Conservation (phyloP, 2,888 invertebrate species). For the Lepidochrysops patricia region DNA sequence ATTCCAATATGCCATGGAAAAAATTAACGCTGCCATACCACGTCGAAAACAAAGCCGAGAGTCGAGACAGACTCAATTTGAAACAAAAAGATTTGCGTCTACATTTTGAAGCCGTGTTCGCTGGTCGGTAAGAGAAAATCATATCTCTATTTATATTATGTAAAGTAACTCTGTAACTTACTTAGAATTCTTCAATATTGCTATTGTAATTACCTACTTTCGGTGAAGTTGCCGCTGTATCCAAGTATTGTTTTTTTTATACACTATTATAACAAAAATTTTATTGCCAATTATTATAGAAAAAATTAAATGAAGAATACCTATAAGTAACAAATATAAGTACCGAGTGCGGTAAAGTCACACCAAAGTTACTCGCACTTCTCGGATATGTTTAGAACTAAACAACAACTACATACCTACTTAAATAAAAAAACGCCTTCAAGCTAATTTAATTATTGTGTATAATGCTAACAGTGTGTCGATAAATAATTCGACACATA, state of each 20-base stretch:
- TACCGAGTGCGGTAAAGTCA: background rate
- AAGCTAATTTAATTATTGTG: background rate
- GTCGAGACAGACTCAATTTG: background rate
- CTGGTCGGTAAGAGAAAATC: no score
- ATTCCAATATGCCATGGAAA: conserved; percentile 9
- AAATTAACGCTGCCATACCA: background rate
- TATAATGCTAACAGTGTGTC: background rate
- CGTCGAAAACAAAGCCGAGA: background rate
- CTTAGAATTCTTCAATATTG: no score
- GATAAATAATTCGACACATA: background rate
- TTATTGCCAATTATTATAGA: no score
- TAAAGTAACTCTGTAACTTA: no score
- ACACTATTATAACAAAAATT: no score
- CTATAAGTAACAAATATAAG: no score
- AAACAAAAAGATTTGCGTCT: background rate
- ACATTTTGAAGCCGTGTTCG: background rate
- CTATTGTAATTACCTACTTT: no score
- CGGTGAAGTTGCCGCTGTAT: no score
- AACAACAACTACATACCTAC: background rate
- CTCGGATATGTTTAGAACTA: background rate
- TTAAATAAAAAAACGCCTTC: conserved; percentile 6
- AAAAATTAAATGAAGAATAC: no score
- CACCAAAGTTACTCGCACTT: no score
- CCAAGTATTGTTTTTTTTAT: no score
- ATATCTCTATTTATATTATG: no score